Conservation (phyloP, 2,797 vertebrate species). For the Sebastolobus altivelis region DNA sequence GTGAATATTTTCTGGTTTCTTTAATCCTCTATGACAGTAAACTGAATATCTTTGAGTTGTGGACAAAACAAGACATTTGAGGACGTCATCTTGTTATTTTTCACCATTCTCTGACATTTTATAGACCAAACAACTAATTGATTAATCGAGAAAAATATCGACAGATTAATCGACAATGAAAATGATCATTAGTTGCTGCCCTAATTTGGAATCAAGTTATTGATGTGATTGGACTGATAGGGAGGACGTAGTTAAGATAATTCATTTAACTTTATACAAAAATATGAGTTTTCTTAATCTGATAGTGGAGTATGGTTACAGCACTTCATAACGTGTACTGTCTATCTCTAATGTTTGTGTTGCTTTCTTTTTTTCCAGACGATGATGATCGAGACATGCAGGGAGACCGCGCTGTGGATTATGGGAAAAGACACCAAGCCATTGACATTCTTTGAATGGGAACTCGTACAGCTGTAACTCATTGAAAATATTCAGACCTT, state of each 20-base stretch:
- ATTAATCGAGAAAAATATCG: too few species aligned
- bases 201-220: neutral
- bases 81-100: too few species aligned
- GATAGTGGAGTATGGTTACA: neutral
- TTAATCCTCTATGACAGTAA: too few species aligned
- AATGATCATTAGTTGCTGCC: too few species aligned
- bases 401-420: slow-evolving; percentile 90
- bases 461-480: slow-evolving; percentile 30
- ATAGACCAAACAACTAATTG: too few species aligned
- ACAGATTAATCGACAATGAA: too few species aligned
- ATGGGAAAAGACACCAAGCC: slow-evolving; percentile 91
- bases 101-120: too few species aligned
- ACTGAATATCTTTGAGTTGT: too few species aligned
- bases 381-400: slow-evolving; percentile 96
- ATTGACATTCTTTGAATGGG: slow-evolving; percentile 89
- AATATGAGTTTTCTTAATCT: neutral
- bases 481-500: slow-evolving; percentile 51
- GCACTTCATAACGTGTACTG: neutral
- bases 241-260: neutral
- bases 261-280: neutral
- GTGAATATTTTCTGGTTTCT: too few species aligned
- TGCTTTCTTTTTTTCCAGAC: slow-evolving; percentile 81
- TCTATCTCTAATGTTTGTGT: slow-evolving; percentile 36
- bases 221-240: neutral
- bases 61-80: too few species aligned